Conservation (phyloP, 2,113 vertebrate genomes). For the Cheirogaleus medius region DNA sequence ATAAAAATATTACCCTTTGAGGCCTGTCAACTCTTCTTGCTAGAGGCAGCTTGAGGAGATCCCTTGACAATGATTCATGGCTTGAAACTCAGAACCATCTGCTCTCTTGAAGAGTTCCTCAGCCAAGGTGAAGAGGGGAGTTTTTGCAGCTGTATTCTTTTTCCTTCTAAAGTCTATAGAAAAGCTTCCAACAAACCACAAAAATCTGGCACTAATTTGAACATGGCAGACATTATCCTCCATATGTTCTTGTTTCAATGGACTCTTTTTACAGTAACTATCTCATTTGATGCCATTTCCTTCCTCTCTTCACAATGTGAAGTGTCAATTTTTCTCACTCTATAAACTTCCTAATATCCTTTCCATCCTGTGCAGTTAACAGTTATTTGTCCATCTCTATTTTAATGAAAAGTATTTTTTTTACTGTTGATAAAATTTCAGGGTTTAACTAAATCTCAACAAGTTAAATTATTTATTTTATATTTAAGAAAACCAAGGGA, state of each 20-base stretch:
- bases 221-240: conserved; percentile 65
- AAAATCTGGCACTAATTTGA: conserved; percentile 56
- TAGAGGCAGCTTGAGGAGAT: conserved; percentile 60
- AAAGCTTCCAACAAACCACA: conserved; percentile 69
- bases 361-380: not conserved
- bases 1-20: conserved; percentile 61
- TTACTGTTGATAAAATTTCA: not conserved
- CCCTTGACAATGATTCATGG: conserved; percentile 78
- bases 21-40: conserved; percentile 36
- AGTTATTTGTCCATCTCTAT: not conserved
- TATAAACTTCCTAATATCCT: conserved; percentile 48
- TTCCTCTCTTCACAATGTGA: not conserved
- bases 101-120: conserved; percentile 67
- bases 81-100: conserved; percentile 77
- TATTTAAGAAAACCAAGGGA: not conserved
- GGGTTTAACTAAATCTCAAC: not conserved
- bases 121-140: conserved; percentile 80
- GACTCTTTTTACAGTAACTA: conserved; percentile 57
- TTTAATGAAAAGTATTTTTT: conserved; percentile 43
- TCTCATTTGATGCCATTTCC: conserved; percentile 38
- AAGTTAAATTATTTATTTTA: not conserved
- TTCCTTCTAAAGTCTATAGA: conserved; percentile 71
- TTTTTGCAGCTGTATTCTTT: conserved; percentile 73
- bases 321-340: conserved; percentile 45
- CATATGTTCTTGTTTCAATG: conserved; percentile 69